Percentiles rank a stretch among this genome's conserved stretches.
These are phyloP conservation scores for Trichonephila clavipes DNA, from an alignment of 1,140 invertebrate genomes.

Conservation along the genomic window DNA sequence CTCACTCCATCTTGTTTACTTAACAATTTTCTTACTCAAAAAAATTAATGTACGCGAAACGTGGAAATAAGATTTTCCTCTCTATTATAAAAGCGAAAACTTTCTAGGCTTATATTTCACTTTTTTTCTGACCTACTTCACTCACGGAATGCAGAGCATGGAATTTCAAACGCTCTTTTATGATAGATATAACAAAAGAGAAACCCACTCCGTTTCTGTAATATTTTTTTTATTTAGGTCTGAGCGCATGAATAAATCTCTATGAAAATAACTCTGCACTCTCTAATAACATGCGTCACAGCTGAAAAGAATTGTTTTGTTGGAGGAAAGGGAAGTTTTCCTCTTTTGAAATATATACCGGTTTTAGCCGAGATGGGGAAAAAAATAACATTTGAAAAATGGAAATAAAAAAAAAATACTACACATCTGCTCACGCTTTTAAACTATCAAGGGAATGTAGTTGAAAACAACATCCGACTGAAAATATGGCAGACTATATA, in stretches of 20 bases:
- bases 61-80: neutral
- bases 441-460: too few relatives aligned
- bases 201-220: neutral
- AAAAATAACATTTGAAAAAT: neutral
- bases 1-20: neutral
- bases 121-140: constrained; percentile 4
- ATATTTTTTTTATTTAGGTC: neutral
- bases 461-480: too few relatives aligned
- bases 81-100: constrained; percentile 22
- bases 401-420: neutral
- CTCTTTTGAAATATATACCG: neutral
- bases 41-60: neutral
- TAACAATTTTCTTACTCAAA: neutral
- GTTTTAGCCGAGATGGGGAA: neutral
- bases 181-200: neutral
- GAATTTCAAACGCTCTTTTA: constrained; percentile 1
- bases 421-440: too few relatives aligned
- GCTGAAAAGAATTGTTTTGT: neutral
- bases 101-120: constrained; percentile 10
- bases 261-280: neutral
- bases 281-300: neutral
- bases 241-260: neutral
- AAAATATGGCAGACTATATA: too few relatives aligned
- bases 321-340: neutral
- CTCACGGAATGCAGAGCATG: neutral